Conservation (phyloP, 64 coral and sea anemone genomes). For the Acropora yongei region DNA sequence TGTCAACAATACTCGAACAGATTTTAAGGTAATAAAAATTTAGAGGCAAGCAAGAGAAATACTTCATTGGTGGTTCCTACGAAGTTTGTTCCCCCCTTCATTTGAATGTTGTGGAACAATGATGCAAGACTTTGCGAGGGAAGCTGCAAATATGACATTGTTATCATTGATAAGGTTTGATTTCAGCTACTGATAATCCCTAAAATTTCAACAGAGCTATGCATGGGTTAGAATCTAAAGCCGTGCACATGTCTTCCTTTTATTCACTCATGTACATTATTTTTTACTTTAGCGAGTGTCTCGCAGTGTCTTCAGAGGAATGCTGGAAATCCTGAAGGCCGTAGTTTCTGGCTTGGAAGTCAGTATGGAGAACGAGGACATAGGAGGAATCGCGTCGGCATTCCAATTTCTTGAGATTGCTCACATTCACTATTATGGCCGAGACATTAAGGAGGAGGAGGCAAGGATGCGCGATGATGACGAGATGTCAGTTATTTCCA, state of each 20-base stretch:
- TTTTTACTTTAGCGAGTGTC: constrained; percentile 68
- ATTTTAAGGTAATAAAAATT: too few species aligned
- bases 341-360: constrained; percentile 79
- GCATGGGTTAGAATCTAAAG: not conserved
- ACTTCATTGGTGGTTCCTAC: too few species aligned
- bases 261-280: not conserved
- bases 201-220: too few species aligned
- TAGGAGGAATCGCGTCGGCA: constrained; percentile 83
- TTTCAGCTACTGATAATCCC: too few species aligned
- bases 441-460: constrained; percentile 78
- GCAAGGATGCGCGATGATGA: constrained; percentile 65
- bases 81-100: too few species aligned
- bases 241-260: not conserved
- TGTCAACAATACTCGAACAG: too few species aligned
- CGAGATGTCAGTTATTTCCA: constrained; percentile 77
- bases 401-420: constrained; percentile 93
- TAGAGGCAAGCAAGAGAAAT: too few species aligned
- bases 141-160: too few species aligned
- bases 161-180: too few species aligned
- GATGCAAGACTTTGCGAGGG: too few species aligned
- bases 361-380: constrained; percentile 75
- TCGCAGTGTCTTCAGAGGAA: constrained; percentile 83
- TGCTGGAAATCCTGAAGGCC: constrained; percentile 77
- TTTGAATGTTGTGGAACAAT: too few species aligned
- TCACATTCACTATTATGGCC: constrained; percentile 89